A percentile compares a stretch with the other conserved stretches of the same genome.
These are phyloP conservation scores for Myotis findleyi DNA, from an alignment of 2,797 vertebrate genomes.

Conservation along the genomic window DNA sequence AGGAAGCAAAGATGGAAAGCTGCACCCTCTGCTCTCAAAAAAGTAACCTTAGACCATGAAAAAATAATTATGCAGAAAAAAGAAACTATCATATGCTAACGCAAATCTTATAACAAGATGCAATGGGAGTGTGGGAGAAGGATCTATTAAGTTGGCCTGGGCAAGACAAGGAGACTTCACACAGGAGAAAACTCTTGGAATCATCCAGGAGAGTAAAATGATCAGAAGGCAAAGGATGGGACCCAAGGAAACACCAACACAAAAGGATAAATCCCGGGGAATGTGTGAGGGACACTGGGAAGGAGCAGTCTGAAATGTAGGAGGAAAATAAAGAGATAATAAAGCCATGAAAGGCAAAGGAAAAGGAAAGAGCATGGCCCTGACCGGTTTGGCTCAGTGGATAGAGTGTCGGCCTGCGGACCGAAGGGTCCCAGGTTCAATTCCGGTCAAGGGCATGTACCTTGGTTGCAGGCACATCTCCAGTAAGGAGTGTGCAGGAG, in stretches of 20 bases:
- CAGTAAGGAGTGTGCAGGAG: too few relatives aligned
- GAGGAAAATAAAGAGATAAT: neutral
- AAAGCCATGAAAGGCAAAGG: neutral
- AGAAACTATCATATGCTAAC: neutral
- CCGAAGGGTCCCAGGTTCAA: too few relatives aligned
- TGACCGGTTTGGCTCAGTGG: too few relatives aligned
- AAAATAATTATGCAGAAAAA: neutral
- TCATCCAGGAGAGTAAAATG: neutral
- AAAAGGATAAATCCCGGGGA: conserved; percentile 26
- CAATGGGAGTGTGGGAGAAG: neutral
- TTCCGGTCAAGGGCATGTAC: too few relatives aligned
- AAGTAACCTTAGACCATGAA: neutral
- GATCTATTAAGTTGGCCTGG: neutral
- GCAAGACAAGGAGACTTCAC: neutral
- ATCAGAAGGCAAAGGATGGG: neutral
- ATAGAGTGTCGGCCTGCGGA: too few relatives aligned
- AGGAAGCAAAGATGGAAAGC: neutral
- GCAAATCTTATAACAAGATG: neutral
- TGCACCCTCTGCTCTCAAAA: neutral
- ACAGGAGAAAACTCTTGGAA: neutral
- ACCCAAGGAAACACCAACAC: neutral
- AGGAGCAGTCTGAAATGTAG: neutral
- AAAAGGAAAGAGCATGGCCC: neutral
- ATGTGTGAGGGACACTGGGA: neutral
- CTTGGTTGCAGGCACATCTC: too few relatives aligned